phyloP scores from a whole-genome alignment of 2,113 vertebrate species.

The Bubalus kerabau region DNA sequence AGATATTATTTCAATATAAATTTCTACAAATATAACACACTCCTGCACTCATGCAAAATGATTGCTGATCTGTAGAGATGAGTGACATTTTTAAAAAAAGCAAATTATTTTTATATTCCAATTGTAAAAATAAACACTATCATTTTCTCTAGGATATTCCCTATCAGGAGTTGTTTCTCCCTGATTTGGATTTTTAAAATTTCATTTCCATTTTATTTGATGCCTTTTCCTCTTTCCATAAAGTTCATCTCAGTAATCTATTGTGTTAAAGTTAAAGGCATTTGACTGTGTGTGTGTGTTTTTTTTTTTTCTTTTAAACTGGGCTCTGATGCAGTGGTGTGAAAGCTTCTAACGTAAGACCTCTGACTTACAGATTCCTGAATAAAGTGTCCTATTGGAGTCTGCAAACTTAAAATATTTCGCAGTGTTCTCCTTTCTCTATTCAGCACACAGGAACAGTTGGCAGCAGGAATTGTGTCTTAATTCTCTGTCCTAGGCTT shows the following conservation, averaged over 20 bases:
- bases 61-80: conserved; percentile 22
- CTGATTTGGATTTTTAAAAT: background rate
- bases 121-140: background rate
- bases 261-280: background rate
- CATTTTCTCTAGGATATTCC: background rate
- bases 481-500: background rate
- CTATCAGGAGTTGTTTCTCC: background rate
- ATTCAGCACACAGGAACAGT: background rate
- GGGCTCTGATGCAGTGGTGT: background rate
- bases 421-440: background rate
- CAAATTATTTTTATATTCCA: background rate
- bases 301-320: background rate
- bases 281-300: background rate
- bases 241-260: background rate
- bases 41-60: background rate
- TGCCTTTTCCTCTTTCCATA: background rate
- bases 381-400: background rate
- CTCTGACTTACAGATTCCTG: background rate
- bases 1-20: conserved; percentile 38
- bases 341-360: conserved; percentile 4
- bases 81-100: background rate
- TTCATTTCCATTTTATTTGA: background rate
- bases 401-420: background rate
- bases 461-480: background rate
- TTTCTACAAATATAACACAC: background rate